A percentile compares a stretch with the other conserved stretches of the same genome.
Evolutionary conservation across 2,113 vertebrate genomes (phyloP).

Genomic region (Myrmophylax atrothorax): DNA sequence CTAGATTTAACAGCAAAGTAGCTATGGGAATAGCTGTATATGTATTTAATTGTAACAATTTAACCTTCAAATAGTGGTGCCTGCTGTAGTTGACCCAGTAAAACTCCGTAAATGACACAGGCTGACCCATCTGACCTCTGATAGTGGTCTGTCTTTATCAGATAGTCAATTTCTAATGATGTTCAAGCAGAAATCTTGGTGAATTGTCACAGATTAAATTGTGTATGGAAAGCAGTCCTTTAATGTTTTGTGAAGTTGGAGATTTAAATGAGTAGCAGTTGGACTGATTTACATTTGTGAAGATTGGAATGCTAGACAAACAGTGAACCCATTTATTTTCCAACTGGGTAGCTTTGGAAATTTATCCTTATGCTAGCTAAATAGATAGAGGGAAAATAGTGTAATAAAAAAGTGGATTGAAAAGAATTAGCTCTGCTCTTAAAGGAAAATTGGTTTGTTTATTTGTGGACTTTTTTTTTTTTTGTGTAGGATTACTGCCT

Average conservation of each 20-base stretch:
- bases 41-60: constrained; percentile 86
- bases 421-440: constrained; percentile 83
- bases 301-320: constrained; percentile 84
- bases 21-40: constrained; percentile 75
- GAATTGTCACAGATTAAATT: constrained; percentile 84
- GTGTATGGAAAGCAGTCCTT: constrained; percentile 79
- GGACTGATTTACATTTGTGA: constrained; percentile 82
- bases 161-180: constrained; percentile 81
- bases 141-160: constrained; percentile 80
- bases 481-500: constrained; percentile 70
- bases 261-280: constrained; percentile 80
- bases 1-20: constrained; percentile 76
- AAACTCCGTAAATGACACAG: constrained; percentile 81
- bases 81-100: constrained; percentile 77
- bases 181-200: constrained; percentile 78
- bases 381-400: constrained; percentile 79
- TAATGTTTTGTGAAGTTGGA: constrained; percentile 84
- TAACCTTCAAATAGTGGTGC: constrained; percentile 81
- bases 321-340: constrained; percentile 81
- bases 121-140: constrained; percentile 74
- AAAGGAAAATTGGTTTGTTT: constrained; percentile 81
- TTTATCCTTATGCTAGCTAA: constrained; percentile 82
- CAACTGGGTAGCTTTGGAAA: constrained; percentile 81
- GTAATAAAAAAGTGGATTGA: constrained; percentile 82
- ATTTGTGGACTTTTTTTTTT: constrained; percentile 66